Evolutionary conservation across 2,888 invertebrate genomes (phyloP).

Genomic region (Amiota minor): DNA sequence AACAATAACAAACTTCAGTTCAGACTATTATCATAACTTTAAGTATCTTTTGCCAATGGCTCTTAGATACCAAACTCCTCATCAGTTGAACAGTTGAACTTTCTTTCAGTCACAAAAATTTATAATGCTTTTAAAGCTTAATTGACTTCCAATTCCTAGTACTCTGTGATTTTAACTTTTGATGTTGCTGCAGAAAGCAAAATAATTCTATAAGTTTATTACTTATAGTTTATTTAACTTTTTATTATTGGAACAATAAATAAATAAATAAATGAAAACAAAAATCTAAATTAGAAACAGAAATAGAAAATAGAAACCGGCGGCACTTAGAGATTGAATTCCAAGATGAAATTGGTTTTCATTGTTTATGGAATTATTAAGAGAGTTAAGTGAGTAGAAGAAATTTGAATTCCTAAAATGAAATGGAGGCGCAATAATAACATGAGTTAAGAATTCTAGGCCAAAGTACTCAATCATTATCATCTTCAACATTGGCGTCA

Average conservation of each 20-base stretch:
- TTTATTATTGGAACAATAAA: slow-evolving; percentile 24
- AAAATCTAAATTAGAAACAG: slow-evolving; percentile 33
- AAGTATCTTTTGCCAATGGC: slow-evolving; percentile 21
- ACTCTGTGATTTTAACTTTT: slow-evolving; percentile 38
- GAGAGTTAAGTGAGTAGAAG: slow-evolving; percentile 23
- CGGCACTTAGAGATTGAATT: slow-evolving; percentile 43
- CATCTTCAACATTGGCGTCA: slow-evolving; percentile 33
- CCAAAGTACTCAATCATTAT: slow-evolving; percentile 64
- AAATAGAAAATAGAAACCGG: slow-evolving; percentile 45
- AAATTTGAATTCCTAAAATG: slow-evolving; percentile 41
- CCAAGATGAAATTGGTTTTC: slow-evolving; percentile 57
- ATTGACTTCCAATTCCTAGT: slow-evolving; percentile 53
- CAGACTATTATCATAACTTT: slow-evolving; percentile 3
- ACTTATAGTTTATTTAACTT: slow-evolving; percentile 15
- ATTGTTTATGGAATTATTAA: slow-evolving; percentile 61
- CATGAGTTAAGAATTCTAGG: slow-evolving; percentile 52
- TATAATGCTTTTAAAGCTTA: slow-evolving; percentile 65
- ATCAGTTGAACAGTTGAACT: slow-evolving; percentile 51
- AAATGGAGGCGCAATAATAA: slow-evolving; percentile 50
- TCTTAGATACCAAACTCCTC: not conserved
- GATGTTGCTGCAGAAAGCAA: slow-evolving; percentile 53
- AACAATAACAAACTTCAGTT: slow-evolving; percentile 15
- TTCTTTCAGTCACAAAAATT: slow-evolving; percentile 55
- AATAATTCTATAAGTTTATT: slow-evolving; percentile 7
- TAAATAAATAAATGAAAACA: slow-evolving; percentile 45